Evolutionary conservation across 2,888 invertebrate genomes (phyloP).

Genomic region (Caenorhabditis sinica): DNA sequence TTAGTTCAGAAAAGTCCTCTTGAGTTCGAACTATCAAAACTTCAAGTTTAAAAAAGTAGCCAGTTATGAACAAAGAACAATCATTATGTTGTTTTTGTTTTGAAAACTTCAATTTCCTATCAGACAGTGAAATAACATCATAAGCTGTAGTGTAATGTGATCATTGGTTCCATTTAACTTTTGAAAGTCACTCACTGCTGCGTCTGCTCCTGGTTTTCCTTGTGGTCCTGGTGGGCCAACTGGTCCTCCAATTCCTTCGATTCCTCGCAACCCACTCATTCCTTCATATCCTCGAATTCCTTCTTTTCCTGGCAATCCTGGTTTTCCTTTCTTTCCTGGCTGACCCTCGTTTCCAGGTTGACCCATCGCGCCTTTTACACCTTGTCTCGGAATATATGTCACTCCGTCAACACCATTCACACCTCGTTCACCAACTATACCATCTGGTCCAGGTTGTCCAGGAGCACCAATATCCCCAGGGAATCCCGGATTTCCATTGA

Average conservation of each 20-base stretch:
- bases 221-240: constrained; percentile 51
- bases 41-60: background rate
- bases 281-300: constrained; percentile 61
- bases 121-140: too few species aligned
- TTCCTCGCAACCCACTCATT: constrained; percentile 63
- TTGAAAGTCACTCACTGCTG: constrained; percentile 43
- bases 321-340: constrained; percentile 63
- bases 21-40: too few species aligned
- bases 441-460: constrained; percentile 63
- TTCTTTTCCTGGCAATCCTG: constrained; percentile 42
- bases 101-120: background rate
- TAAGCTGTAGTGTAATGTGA: constrained; percentile 5
- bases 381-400: constrained; percentile 61
- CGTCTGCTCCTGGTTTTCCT: constrained; percentile 62
- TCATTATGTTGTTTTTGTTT: background rate
- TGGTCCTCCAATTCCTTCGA: constrained; percentile 51
- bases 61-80: constrained; percentile 5
- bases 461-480: constrained; percentile 66
- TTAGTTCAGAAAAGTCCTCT: background rate
- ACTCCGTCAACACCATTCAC: constrained; percentile 68
- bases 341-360: constrained; percentile 68
- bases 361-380: constrained; percentile 68
- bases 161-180: background rate
- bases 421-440: constrained; percentile 65
- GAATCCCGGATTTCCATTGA: constrained; percentile 63